phyloP scores from a whole-genome alignment of 23 tunicate species.

The Trididemnum clinides region DNA sequence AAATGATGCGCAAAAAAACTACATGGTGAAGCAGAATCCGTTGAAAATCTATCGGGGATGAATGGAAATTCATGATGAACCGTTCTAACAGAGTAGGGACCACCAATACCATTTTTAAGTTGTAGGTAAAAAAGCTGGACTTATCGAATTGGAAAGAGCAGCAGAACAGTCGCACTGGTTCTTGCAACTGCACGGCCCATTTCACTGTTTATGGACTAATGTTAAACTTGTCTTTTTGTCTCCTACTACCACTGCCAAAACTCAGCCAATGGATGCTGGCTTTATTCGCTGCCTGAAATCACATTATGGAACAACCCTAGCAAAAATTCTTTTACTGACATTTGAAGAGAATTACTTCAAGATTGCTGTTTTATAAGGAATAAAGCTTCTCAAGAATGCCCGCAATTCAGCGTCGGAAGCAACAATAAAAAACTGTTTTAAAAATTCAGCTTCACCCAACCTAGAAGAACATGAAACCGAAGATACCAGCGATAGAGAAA shows the following conservation, averaged over 20 bases:
- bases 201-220: too few species aligned
- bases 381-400: constrained; percentile 15
- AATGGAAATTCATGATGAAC: too few species aligned
- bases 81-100: too few species aligned
- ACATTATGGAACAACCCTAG: not conserved
- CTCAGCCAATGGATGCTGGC: not conserved
- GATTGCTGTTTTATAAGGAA: too few species aligned
- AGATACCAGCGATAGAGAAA: not conserved
- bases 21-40: too few species aligned
- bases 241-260: not conserved
- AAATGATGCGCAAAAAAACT: too few species aligned
- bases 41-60: too few species aligned
- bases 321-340: not conserved
- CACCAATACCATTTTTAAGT: not conserved
- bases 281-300: not conserved
- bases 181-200: too few species aligned
- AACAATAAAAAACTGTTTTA: constrained; percentile 5
- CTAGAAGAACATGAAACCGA: not conserved
- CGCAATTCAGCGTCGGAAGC: constrained; percentile 1
- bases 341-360: too few species aligned
- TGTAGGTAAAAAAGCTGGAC: not conserved
- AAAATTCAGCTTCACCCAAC: not conserved
- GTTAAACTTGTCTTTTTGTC: not conserved
- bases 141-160: not conserved
- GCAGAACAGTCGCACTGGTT: not conserved